Percentiles rank a stretch among this genome's conserved stretches.
phyloP scores from a whole-genome alignment of 2,888 invertebrate genomes.

The Monoplex corrugatus region DNA sequence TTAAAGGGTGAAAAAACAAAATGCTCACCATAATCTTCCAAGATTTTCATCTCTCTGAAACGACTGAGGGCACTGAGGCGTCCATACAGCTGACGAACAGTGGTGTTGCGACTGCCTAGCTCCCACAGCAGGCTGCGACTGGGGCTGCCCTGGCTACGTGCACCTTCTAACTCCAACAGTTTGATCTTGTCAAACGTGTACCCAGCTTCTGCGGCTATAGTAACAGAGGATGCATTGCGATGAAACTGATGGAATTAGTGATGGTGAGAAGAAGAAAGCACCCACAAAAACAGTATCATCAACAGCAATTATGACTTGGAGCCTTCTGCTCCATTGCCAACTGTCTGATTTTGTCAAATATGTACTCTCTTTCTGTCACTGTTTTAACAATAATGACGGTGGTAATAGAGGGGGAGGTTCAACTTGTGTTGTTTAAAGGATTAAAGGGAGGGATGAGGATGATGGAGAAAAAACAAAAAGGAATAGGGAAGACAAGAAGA shows the following conservation, averaged over 20 bases:
- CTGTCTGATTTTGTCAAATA: too few species aligned
- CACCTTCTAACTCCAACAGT: conserved; percentile 65
- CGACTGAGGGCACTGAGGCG: conserved; percentile 64
- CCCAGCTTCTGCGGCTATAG: conserved; percentile 68
- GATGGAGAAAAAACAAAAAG: too few species aligned
- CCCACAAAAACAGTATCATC: too few species aligned
- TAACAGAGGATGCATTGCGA: too few species aligned
- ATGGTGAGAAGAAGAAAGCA: neutral
- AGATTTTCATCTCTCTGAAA: conserved; percentile 67
- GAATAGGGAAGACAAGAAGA: too few species aligned
- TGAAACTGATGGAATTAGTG: neutral
- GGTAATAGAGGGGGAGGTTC: too few species aligned
- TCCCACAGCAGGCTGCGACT: conserved; percentile 69
- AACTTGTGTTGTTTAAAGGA: too few species aligned
- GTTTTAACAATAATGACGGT: too few species aligned
- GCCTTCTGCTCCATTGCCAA: too few species aligned
- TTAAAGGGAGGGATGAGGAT: too few species aligned
- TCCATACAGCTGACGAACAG: conserved; percentile 66
- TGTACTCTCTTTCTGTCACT: too few species aligned
- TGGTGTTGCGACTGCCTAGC: conserved; percentile 69
- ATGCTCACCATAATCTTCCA: conserved; percentile 69
- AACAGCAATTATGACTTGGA: too few species aligned
- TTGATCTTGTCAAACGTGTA: conserved; percentile 67
- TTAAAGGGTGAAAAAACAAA: neutral
- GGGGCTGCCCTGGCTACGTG: conserved; percentile 66